Base-by-base conservation (phyloP, 2,888 invertebrate genomes). In the Lasioglossum zephyrum region DNA sequence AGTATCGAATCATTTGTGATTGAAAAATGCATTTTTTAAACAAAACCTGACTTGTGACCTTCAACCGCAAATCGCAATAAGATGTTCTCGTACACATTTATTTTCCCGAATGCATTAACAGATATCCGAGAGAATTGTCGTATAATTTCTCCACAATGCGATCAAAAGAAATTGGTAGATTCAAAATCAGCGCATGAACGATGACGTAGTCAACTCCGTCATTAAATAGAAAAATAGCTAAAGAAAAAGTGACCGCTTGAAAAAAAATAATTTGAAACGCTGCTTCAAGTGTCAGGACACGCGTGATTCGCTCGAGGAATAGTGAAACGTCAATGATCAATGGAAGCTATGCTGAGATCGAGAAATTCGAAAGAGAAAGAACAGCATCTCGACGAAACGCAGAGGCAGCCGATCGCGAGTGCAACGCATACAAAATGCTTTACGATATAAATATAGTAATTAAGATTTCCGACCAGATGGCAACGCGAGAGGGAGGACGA, bases 381-480 rank as follows among this genome's bases (percentile, higher is more conserved):
- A 31, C 4, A 41, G 1, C 60, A 26, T 41, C n/a, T 31, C 44
- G 22, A 57, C 72, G 41, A 39, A 69, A 76, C 63, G 75, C 81
- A 79, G 79, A 81, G 57, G 76, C 72, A 75, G 22, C 70, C 89
- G 89, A 90, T 89, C 82, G 82, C 81, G 87, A 80, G 74, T 73
- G 47, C 73, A 83, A 84, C 81, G 84, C 81, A 87, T 85, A 80
- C 85, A 88, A 81, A 69, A 90, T 90, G 91, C 89, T 90, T 90
- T 87, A 86, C 73, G 82, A 81, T 87, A 89, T 88, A 90, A 90
- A 88, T 89, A 87, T 90, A 90, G 88, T 84, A 84, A 47, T 92
- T 91, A 92, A 92, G 88, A 89, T 87, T 91, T 81, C 87, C 81
- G 87, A 90, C 91, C 89, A 88, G 88, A 85, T 86, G 77, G 75